phyloP scores from a whole-genome alignment of 30 jellyfish, hydroid and myxozoan genomes.

The Clytia hemisphaerica region DNA sequence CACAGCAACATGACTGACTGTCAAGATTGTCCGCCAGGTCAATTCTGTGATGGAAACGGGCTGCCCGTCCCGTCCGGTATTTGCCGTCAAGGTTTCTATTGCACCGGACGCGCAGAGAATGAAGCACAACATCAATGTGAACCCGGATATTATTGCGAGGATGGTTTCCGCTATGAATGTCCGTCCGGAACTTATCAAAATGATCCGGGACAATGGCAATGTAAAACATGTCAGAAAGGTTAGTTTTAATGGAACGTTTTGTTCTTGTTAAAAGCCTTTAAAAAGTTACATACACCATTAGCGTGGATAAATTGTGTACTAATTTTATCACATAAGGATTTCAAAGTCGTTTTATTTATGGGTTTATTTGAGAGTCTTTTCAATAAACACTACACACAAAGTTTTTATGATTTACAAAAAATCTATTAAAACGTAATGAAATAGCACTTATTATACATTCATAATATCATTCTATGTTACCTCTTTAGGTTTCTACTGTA shows the following conservation, averaged over 20 bases:
- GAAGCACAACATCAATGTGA: slow-evolving; percentile 52
- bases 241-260: too few relatives aligned
- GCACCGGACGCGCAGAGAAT: slow-evolving; percentile 69
- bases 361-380: too few relatives aligned
- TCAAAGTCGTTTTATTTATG: neutral
- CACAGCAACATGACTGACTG: slow-evolving; percentile 65
- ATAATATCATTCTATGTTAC: neutral
- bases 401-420: too few relatives aligned
- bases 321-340: neutral
- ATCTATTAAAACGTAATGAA: too few relatives aligned
- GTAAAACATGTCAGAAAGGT: slow-evolving; percentile 78
- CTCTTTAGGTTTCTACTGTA: slow-evolving; percentile 61
- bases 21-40: slow-evolving; percentile 83
- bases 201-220: slow-evolving; percentile 71
- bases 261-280: too few relatives aligned
- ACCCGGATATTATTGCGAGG: slow-evolving; percentile 75
- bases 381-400: too few relatives aligned
- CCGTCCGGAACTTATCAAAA: slow-evolving; percentile 85
- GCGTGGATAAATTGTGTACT: too few relatives aligned
- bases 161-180: slow-evolving; percentile 50
- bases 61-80: slow-evolving; percentile 54
- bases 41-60: slow-evolving; percentile 77
- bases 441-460: too few relatives aligned
- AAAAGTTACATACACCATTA: too few relatives aligned
- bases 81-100: slow-evolving; percentile 78